These are phyloP conservation scores for Leptobrachium ailaonicum DNA, from an alignment of 2,113 vertebrate species.

Conservation along the genomic window DNA sequence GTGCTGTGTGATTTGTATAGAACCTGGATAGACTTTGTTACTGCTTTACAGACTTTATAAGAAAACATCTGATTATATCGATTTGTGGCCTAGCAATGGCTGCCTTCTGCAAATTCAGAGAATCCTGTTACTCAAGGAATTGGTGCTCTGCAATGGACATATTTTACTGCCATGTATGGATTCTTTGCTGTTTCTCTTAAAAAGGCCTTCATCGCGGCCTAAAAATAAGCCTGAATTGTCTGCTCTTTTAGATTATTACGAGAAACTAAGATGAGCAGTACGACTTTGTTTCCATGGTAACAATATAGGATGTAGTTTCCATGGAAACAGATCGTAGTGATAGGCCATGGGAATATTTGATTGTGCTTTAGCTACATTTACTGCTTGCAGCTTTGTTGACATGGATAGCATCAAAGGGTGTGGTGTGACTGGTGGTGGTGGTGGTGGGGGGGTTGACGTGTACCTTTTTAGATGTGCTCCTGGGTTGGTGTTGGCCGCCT, in stretches of 20 bases:
- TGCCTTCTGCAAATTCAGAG: background rate
- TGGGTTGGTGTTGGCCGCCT: too few relatives aligned
- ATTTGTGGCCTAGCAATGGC: background rate
- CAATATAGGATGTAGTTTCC: constrained; percentile 79
- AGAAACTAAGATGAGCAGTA: constrained; percentile 59
- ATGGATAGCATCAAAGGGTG: background rate
- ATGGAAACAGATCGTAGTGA: constrained; percentile 74
- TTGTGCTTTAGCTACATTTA: constrained; percentile 27
- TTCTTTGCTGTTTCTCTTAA: background rate
- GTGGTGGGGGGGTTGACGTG: too few relatives aligned
- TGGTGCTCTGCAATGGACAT: background rate
- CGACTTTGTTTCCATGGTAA: constrained; percentile 71
- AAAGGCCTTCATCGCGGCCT: constrained; percentile 50
- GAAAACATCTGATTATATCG: background rate
- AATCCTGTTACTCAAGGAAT: background rate
- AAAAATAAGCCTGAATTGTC: constrained; percentile 50
- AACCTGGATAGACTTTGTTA: too few relatives aligned
- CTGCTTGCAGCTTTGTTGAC: background rate
- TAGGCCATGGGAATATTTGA: constrained; percentile 60
- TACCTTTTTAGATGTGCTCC: too few relatives aligned
- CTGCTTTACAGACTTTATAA: too few relatives aligned
- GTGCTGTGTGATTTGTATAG: too few relatives aligned
- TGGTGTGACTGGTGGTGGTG: too few relatives aligned
- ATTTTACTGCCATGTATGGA: background rate
- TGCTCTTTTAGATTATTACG: constrained; percentile 61